Evolutionary conservation across 2,888 invertebrate genomes (phyloP).

Genomic region (Metallyticus violacea): DNA sequence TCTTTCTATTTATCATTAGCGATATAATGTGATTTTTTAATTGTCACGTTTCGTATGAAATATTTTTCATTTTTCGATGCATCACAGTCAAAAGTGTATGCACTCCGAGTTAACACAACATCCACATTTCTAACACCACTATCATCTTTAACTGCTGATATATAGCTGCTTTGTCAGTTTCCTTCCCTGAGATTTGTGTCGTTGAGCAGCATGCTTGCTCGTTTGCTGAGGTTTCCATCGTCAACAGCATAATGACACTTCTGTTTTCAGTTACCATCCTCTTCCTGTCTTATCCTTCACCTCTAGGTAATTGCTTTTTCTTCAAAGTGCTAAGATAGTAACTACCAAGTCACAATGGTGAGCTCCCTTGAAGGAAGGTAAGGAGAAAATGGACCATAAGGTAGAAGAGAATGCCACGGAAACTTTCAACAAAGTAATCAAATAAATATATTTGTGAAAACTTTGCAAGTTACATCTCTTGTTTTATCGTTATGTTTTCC

Average conservation of each 20-base stretch:
- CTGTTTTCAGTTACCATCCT: background rate
- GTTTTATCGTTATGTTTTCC: background rate
- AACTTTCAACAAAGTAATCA: background rate
- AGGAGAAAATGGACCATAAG: background rate
- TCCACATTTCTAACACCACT: too few species aligned
- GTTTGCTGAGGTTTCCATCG: background rate
- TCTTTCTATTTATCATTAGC: too few species aligned
- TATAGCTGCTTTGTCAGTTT: too few species aligned
- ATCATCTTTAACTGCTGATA: too few species aligned
- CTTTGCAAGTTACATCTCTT: background rate
- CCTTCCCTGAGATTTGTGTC: background rate
- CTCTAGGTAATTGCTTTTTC: background rate
- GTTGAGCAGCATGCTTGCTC: background rate
- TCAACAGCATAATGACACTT: background rate
- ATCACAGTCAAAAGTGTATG: too few species aligned
- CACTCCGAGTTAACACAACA: too few species aligned
- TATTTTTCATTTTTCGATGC: too few species aligned
- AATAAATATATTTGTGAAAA: background rate
- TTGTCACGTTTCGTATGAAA: too few species aligned
- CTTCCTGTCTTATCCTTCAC: background rate
- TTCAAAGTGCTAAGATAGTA: background rate
- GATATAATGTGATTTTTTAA: too few species aligned
- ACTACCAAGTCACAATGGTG: background rate
- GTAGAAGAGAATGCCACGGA: background rate
- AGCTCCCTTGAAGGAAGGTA: background rate